Base-by-base conservation (phyloP, 2,888 invertebrate species). In the Adineta ricciae region DNA sequence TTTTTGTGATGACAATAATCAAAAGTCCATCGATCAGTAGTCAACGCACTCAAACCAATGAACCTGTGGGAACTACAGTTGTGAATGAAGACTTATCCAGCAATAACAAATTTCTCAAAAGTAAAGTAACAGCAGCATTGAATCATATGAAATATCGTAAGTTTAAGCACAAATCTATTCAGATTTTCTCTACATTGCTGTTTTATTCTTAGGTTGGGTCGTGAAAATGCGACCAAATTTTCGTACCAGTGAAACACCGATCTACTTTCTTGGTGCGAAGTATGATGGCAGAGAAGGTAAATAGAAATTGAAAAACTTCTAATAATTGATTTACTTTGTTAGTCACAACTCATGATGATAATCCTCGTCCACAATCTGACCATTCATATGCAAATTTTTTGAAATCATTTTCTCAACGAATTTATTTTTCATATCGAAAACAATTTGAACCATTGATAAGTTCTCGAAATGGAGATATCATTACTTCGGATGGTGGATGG, bases 351-450 rank as follows among this genome's bases (percentile, higher is more conserved):
- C 24, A 41, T 14, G 78, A 78, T 41, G 78, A 78, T 78, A 41
- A 4, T 5, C 24, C 38, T 11, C 41, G 41, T 14, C n/a, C 78
- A 78, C 41, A 78, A 4, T 38, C 41, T 9, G 78, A 78, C 1
- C 78, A 78, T 1, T 78, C 78, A 41, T 78, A 78, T 41, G 14
- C 41, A 21, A 38, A 41, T 41, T 78, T 78, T 78, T 24, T 78
- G 41, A 56, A 73, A 46, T 83, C 72, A 36, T 50, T 85, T 36
- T 82, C 78, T 16, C 83, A 83, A 27, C n/a, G 85, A 73, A 49
- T 85, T 24, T 85, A 83, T 83, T 85, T 85, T n/a, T 83, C 85
- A 14, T 85, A 85, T 82, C 83, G 85, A 24, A 83, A 84, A 78
- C 83, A 83, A 27, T 85, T 85, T 41, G 83, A 52, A 14, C 54